Evolutionary conservation across 1,140 invertebrate species (phyloP).

Genomic region (Papilio helenus): DNA sequence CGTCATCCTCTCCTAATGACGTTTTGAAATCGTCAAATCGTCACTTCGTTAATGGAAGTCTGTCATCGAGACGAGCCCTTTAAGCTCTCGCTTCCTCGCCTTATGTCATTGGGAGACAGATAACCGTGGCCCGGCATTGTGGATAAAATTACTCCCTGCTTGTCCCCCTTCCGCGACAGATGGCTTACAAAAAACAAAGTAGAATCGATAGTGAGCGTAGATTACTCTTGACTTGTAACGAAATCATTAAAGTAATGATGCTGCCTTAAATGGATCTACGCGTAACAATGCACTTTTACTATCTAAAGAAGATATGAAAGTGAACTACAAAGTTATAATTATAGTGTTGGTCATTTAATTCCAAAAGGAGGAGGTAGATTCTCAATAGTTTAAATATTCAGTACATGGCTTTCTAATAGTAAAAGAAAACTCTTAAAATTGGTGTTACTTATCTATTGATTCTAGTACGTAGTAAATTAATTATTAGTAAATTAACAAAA

Average conservation of each 20-base stretch:
- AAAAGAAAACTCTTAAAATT: too few relatives aligned
- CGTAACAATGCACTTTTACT: constrained; percentile 27
- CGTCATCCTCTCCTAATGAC: constrained; percentile 59
- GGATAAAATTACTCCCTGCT: constrained; percentile 38
- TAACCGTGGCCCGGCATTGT: constrained; percentile 48
- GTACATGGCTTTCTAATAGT: too few relatives aligned
- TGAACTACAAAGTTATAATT: background rate
- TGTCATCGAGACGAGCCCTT: constrained; percentile 74
- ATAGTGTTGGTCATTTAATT: background rate
- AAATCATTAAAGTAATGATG: constrained; percentile 25
- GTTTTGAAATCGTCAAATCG: constrained; percentile 72
- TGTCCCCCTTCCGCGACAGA: constrained; percentile 39
- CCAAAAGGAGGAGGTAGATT: too few relatives aligned
- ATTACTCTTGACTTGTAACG: background rate
- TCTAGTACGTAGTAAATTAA: too few relatives aligned
- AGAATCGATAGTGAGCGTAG: constrained; percentile 13
- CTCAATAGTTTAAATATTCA: too few relatives aligned
- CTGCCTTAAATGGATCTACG: background rate
- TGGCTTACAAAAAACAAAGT: constrained; percentile 42
- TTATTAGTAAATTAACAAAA: too few relatives aligned
- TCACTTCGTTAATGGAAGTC: constrained; percentile 76
- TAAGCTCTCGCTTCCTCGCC: constrained; percentile 74
- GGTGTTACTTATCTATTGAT: too few relatives aligned
- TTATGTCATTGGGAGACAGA: constrained; percentile 71
- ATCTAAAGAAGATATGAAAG: background rate